These are phyloP conservation scores for Megalops atlanticus DNA, from an alignment of 2,113 vertebrate genomes.

Conservation along the genomic window DNA sequence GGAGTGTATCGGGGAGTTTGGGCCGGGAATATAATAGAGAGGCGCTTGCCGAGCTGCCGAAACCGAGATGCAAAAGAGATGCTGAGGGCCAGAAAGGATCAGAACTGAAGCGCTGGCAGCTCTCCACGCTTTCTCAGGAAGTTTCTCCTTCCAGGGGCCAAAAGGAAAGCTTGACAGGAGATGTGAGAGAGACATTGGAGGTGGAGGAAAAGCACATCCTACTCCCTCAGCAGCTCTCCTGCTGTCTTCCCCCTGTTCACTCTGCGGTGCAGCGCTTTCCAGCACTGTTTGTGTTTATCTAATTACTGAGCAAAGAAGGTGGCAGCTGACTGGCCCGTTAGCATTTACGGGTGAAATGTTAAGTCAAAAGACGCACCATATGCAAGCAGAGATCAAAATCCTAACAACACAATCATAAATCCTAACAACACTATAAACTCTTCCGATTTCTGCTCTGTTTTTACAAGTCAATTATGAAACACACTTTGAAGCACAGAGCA, in stretches of 20 bases:
- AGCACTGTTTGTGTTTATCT: too few relatives aligned
- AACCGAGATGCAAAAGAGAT: neutral
- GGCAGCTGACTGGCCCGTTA: conserved; percentile 41
- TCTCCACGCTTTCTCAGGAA: too few relatives aligned
- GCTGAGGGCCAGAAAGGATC: neutral
- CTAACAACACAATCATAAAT: neutral
- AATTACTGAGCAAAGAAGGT: neutral
- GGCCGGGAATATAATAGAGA: neutral
- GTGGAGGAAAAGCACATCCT: too few relatives aligned
- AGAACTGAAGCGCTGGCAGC: too few relatives aligned
- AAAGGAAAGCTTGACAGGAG: too few relatives aligned
- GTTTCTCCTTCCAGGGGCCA: too few relatives aligned
- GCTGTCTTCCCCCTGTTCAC: too few relatives aligned
- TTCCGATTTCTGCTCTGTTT: neutral
- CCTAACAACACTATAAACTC: too few relatives aligned
- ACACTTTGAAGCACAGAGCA: neutral
- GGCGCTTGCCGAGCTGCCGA: neutral
- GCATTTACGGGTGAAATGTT: conserved; percentile 32
- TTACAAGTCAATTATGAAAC: neutral
- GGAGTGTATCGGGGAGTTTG: neutral
- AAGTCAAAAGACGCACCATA: conserved; percentile 28
- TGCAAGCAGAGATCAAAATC: neutral
- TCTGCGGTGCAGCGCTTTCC: too few relatives aligned
- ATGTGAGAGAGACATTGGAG: too few relatives aligned
- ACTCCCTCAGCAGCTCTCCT: too few relatives aligned